Percentiles rank a stretch among this genome's conserved stretches.
Conservation (phyloP, 92 coral and sea anemone genomes). For the Montipora capitata region DNA sequence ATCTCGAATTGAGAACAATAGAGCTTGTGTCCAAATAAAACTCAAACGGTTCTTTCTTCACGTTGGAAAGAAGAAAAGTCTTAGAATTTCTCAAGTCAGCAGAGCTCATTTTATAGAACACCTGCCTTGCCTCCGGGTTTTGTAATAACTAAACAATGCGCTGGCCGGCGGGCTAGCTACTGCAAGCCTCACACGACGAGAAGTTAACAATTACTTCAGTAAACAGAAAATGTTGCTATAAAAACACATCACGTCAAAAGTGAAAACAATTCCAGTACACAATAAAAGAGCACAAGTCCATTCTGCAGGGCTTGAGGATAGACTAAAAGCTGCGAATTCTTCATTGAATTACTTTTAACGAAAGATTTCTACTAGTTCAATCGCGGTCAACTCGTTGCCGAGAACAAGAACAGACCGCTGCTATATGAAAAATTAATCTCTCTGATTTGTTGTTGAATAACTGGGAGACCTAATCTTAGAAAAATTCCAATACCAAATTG, state of each 20-base stretch:
- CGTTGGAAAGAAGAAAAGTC: background rate
- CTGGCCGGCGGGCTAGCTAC: background rate
- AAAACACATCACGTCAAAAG: conserved; percentile 16
- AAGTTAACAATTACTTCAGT: conserved; percentile 39
- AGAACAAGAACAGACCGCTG: no score
- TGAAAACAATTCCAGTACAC: conserved; percentile 6
- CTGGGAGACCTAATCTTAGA: no score
- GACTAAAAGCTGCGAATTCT: no score
- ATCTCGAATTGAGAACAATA: background rate
- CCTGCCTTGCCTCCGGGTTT: conserved; percentile 35
- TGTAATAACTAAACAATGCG: conserved; percentile 37
- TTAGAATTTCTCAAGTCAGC: background rate
- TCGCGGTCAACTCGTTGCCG: no score
- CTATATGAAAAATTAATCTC: no score
- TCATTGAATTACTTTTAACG: no score
- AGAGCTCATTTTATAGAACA: background rate
- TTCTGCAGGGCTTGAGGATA: no score
- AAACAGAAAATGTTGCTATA: conserved; percentile 17
- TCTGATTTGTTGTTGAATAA: no score
- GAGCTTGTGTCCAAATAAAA: background rate
- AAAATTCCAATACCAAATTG: no score
- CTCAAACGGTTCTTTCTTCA: background rate
- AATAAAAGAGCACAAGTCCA: background rate
- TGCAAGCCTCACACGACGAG: conserved; percentile 1
- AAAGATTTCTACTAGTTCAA: no score